phyloP scores from a whole-genome alignment of 2,797 vertebrate species.

The Sebastes taczanowskii region DNA sequence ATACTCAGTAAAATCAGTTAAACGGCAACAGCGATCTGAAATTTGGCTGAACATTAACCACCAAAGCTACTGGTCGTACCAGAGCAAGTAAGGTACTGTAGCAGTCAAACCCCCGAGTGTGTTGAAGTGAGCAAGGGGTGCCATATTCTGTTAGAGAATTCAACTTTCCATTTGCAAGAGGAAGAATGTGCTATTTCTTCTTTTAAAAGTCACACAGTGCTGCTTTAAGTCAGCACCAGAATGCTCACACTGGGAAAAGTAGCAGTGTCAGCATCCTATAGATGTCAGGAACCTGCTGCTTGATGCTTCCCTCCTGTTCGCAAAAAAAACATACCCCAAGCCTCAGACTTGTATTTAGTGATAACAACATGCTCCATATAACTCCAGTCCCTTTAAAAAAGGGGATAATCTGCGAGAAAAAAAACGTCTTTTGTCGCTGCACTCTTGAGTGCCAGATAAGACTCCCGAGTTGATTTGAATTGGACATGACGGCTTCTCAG shows the following conservation, averaged over 20 bases:
- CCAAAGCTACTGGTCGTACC: not conserved
- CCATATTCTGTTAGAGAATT: not conserved
- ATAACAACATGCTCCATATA: slow-evolving; percentile 41
- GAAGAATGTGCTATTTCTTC: not conserved
- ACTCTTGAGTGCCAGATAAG: slow-evolving; percentile 58
- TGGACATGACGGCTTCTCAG: slow-evolving; percentile 57
- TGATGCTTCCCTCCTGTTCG: not conserved
- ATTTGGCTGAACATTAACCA: not conserved
- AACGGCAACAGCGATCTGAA: not conserved
- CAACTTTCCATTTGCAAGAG: not conserved
- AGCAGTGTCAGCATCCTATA: slow-evolving; percentile 4
- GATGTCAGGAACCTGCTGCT: not conserved
- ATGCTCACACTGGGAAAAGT: not conserved
- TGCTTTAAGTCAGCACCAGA: not conserved
- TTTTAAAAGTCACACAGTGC: not conserved
- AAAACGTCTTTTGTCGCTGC: slow-evolving; percentile 47
- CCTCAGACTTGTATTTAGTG: slow-evolving; percentile 2
- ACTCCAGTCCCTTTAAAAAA: slow-evolving; percentile 29
- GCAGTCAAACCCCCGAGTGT: not conserved
- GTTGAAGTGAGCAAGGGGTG: not conserved
- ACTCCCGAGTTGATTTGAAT: slow-evolving; percentile 64
- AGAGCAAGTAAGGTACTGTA: not conserved
- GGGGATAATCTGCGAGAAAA: slow-evolving; percentile 35
- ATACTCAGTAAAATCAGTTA: not conserved
- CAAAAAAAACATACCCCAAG: not conserved